Conservation (phyloP, 2,113 vertebrate species). For the Chiloscyllium plagiosum region DNA sequence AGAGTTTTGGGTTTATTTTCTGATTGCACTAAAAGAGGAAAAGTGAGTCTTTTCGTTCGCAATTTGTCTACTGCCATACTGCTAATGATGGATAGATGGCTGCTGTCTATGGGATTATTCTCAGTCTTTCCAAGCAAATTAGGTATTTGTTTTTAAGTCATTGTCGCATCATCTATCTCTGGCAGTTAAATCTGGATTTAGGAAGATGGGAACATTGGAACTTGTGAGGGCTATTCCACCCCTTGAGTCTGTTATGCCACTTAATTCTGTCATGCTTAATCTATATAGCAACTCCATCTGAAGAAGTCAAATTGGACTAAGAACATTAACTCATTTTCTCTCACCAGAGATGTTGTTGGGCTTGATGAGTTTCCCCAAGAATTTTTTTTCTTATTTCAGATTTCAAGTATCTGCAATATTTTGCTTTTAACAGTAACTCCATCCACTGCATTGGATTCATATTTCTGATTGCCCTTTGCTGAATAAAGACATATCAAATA, state of each 20-base stretch:
- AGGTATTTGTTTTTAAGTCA: not conserved
- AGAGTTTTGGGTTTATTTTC: not conserved
- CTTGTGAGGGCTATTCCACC: not conserved
- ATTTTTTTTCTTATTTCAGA: too few species aligned
- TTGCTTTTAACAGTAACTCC: not conserved
- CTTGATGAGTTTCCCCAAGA: too few species aligned
- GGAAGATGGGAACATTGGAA: not conserved
- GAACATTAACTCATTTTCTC: too few species aligned
- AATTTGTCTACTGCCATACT: not conserved
- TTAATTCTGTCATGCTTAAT: not conserved
- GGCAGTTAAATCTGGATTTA: not conserved
- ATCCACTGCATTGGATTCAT: not conserved
- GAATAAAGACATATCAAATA: not conserved
- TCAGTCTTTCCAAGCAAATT: not conserved
- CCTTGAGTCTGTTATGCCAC: not conserved
- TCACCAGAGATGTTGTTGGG: too few species aligned
- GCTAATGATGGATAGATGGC: not conserved
- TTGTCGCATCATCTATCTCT: not conserved
- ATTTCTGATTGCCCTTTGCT: not conserved
- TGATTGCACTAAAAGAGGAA: not conserved
- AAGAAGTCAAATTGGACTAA: too few species aligned
- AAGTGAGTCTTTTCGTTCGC: not conserved
- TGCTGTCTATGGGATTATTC: not conserved
- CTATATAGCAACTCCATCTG: not conserved
- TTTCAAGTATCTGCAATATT: too few species aligned